These are phyloP conservation scores for Gymnosoma rotundatum DNA, from an alignment of 2,888 invertebrate species.

Conservation along the genomic window DNA sequence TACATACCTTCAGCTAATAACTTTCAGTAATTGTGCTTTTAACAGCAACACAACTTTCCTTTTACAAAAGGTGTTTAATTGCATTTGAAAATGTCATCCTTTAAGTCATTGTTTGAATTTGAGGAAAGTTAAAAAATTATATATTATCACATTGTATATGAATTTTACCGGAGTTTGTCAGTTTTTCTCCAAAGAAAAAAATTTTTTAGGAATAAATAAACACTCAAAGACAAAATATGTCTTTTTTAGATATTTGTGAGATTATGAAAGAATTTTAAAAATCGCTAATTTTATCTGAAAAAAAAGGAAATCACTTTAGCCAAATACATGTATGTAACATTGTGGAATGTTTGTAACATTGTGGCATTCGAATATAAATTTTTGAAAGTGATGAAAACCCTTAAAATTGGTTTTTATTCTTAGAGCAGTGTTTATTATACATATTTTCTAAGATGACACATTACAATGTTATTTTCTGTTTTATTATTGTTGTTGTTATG, in stretches of 20 bases:
- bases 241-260: no score
- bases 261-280: no score
- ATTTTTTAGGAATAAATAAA: no score
- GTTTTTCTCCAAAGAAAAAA: no score
- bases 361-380: neutral
- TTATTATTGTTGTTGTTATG: slow-evolving; percentile 44
- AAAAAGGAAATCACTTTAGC: neutral
- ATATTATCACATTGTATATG: neutral
- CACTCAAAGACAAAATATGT: no score
- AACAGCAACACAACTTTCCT: slow-evolving; percentile 67
- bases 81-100: neutral
- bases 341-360: neutral
- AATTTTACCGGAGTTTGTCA: neutral
- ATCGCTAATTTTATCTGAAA: neutral
- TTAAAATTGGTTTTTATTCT: slow-evolving; percentile 68
- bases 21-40: slow-evolving; percentile 70
- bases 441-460: slow-evolving; percentile 15
- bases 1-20: slow-evolving; percentile 65
- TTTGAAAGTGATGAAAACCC: neutral
- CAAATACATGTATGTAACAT: neutral
- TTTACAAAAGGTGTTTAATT: neutral
- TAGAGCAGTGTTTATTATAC: slow-evolving; percentile 26
- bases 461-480: slow-evolving; percentile 12
- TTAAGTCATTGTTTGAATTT: neutral
- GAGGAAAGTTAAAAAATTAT: neutral